Evolutionary conservation across 2,113 vertebrate genomes (phyloP).

Genomic region (Ctenomys sociabilis): DNA sequence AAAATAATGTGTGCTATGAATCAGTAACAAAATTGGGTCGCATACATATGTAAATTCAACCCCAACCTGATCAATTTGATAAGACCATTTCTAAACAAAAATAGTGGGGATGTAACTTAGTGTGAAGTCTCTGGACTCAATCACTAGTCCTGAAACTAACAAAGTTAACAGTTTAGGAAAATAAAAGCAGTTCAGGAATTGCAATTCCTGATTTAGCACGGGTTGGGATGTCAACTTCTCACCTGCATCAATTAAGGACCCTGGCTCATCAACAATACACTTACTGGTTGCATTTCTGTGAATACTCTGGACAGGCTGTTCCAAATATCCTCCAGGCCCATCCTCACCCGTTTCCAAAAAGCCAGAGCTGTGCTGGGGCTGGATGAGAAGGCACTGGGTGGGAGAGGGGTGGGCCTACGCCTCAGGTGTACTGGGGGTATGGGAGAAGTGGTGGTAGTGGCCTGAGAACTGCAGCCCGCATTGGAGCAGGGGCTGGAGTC

Average conservation of each 20-base stretch:
- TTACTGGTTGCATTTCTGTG: constrained; percentile 78
- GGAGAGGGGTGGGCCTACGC: background rate
- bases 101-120: background rate
- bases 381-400: background rate
- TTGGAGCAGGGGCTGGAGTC: background rate
- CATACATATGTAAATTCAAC: background rate
- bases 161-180: background rate
- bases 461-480: background rate
- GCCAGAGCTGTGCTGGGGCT: constrained; percentile 6
- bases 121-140: background rate
- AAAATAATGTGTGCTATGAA: background rate
- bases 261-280: constrained; percentile 50
- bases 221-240: too few species aligned
- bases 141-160: background rate
- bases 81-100: background rate
- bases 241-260: too few species aligned
- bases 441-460: background rate
- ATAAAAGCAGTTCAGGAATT: background rate
- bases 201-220: too few species aligned
- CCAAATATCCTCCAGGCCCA: constrained; percentile 76
- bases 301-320: constrained; percentile 74
- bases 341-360: constrained; percentile 77
- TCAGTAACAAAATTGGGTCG: background rate
- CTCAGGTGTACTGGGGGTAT: background rate
- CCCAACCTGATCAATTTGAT: background rate